phyloP scores from a whole-genome alignment of 2,797 vertebrate species.

The Potorous gilbertii region DNA sequence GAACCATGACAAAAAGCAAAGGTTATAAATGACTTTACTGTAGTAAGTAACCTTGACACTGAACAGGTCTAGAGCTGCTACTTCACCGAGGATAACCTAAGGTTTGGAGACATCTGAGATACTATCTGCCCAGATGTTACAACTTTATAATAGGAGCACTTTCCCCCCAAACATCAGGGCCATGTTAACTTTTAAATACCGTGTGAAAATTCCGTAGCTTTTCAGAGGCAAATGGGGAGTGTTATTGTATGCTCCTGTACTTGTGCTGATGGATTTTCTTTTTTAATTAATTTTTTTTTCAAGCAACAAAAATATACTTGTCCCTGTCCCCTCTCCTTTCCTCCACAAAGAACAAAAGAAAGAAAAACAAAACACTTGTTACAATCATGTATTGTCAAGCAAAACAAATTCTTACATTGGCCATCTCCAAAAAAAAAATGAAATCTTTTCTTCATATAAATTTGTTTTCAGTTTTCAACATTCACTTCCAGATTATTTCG shows the following conservation, averaged over 20 bases:
- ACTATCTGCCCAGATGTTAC: not conserved
- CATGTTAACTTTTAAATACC: not conserved
- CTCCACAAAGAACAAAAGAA: not conserved
- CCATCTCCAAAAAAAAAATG: not conserved
- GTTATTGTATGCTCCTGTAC: not conserved
- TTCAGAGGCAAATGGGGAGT: not conserved
- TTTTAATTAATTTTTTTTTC: not conserved
- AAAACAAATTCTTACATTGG: no score
- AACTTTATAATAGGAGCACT: not conserved
- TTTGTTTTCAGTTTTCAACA: no score
- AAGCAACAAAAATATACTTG: not conserved
- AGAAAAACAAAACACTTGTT: not conserved
- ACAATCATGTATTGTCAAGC: not conserved
- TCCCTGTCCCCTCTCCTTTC: not conserved
- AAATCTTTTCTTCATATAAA: no score
- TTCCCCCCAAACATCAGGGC: not conserved
- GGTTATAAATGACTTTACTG: not conserved
- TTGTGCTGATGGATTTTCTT: not conserved
- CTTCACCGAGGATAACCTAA: not conserved
- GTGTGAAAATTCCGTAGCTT: not conserved
- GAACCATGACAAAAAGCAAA: not conserved
- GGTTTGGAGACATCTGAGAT: not conserved
- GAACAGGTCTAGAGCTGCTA: not conserved
- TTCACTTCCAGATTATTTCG: no score
- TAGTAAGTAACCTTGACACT: not conserved